Base-by-base conservation (phyloP, 2,888 invertebrate genomes). In the Drosophila lutescens region DNA sequence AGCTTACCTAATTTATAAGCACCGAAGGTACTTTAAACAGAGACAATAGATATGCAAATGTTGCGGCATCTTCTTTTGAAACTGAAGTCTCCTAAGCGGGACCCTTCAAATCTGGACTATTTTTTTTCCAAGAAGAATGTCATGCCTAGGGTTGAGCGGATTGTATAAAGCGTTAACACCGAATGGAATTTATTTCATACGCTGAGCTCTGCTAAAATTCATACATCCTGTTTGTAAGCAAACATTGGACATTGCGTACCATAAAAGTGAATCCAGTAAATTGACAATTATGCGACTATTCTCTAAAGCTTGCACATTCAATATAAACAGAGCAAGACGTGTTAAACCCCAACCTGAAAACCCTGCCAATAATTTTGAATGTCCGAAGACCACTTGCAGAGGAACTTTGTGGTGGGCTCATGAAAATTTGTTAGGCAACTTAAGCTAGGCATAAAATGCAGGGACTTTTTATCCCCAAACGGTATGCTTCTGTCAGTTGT, bases 251-350 rank as follows among this genome's bases (percentile, higher is more conserved):
- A 40, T 17, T 65, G 26, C 49, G 10, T 44, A 58, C 43, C 70
- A 74, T 86, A 84, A 88, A 84, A 88, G 74, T 78, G 86, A 84
- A 78, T 81, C 81, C 79, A 62, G 67, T 81, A 81, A 86, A 86
- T 87, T 81, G 85, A 56, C 85, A 84, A 86, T 88, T 88, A 80
- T 75, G 41, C 47, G 70, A 84, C 77, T 77, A 86, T 80, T 49
- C 51, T 17, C 60, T 46, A 50, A 51, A 80, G 73, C 81, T 72
- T 66, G 66, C 57, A 57, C 56, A 63, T 26, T 57, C 30, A 36
- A 17, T 53, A 38, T 65, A 40, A 83, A 85, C 86, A 73, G 66
- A 73, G 67, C 81, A 86, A 83, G 78, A 78, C 63, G 63, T 83
- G 77, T 78, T 75, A 79, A 81, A 76, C 73, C 67, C 57, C 20